Conservation (phyloP, 2,888 invertebrate species). For the Eupsilia transversa region DNA sequence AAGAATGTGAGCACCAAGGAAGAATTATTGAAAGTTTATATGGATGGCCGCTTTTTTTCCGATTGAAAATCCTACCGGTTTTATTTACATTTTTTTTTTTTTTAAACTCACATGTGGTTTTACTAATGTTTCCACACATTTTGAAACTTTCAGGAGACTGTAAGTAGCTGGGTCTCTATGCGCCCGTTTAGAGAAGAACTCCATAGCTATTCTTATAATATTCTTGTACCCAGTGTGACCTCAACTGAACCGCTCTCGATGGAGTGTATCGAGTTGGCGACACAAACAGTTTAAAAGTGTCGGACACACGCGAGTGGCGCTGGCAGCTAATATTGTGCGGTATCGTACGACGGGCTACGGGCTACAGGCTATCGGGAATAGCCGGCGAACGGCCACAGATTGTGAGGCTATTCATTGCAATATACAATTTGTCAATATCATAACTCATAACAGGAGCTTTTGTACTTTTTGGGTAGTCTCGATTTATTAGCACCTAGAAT, state of each 20-base stretch:
- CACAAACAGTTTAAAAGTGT: constrained; percentile 72
- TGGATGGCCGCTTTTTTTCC: no score
- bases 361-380: constrained; percentile 15
- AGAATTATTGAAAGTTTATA: no score
- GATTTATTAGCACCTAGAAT: neutral
- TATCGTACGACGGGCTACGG: constrained; percentile 28
- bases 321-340: constrained; percentile 71
- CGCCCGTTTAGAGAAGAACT: neutral
- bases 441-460: constrained; percentile 6
- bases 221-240: constrained; percentile 8
- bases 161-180: no score
- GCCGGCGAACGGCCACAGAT: constrained; percentile 13
- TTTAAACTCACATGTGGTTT: no score
- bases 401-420: constrained; percentile 39
- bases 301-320: constrained; percentile 68
- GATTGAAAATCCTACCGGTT: no score
- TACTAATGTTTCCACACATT: no score
- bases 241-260: constrained; percentile 26
- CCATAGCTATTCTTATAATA: neutral
- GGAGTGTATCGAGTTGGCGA: constrained; percentile 66
- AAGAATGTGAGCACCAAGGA: no score
- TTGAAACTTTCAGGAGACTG: no score
- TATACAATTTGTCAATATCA: constrained; percentile 9
- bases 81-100: no score
- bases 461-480: constrained; percentile 4